Base-by-base conservation (phyloP, 1,140 invertebrate genomes). In the Cydia fagiglandana region DNA sequence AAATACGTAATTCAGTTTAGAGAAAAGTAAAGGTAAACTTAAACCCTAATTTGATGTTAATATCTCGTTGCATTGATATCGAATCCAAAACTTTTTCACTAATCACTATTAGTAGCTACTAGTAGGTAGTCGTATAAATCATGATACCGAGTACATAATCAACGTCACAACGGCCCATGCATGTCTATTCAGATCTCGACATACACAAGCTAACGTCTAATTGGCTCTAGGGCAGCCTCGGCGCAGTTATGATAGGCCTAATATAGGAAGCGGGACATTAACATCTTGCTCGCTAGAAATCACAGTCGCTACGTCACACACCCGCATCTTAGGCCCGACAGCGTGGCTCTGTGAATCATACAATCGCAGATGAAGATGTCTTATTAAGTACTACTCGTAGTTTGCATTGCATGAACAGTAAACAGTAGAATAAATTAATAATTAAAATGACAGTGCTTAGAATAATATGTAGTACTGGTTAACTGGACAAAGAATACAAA, bases 401-500 rank as follows among this genome's bases (percentile, higher is more conserved):
- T 2, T 53, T 53, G 15, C 17, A 61, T 10, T 83, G 41, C 20
- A 41, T 73, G 4, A 7, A 73, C 13, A 61, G 56, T 24, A 20
- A n/a, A 10, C 20, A 12, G 7, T 20, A 73, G 81, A 78, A 84
- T 79, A 74, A 80, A 30, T 15, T 15, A 47, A 47, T 47, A 47
- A 13, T 12, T 47, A 15, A 47, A 3, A 9, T 53, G n/a, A 53
- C n/a, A 53, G n/a, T 53, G 50, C 12, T 45, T 7, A 45, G 2
- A 45, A 45, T 9, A 10, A 45, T 10, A 45, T 45, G 1, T 10
- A 41, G 10, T 9, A 47, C 12, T 47, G n/a, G n/a, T 47, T 47
- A 7, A 47, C 13, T 47, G 13, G 45, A 15, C 12, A 13, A 45
- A 41, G 4, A 41, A 41, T 45, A 45, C 41, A 45, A 45, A 12